Conservation (phyloP, 2,113 vertebrate genomes). For the Amblyopsis rosae region DNA sequence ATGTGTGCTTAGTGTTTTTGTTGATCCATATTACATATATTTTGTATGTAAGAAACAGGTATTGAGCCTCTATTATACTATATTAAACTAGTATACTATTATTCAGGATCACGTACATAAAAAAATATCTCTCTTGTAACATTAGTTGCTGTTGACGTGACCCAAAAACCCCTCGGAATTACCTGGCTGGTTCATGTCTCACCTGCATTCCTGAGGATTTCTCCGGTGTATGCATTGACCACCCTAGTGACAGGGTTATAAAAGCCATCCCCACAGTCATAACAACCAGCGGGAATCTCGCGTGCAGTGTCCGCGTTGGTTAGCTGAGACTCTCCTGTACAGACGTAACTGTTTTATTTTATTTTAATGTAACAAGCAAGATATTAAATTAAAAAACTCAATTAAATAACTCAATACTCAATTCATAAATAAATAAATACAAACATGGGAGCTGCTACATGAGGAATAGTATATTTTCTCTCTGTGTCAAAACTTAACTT, state of each 20-base stretch:
- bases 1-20: too few relatives aligned
- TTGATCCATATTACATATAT: too few relatives aligned
- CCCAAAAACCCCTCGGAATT: not conserved
- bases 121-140: too few relatives aligned
- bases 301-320: constrained; percentile 82
- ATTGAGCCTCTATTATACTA: too few relatives aligned
- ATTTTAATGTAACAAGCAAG: not conserved
- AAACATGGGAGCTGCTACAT: not conserved
- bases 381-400: not conserved
- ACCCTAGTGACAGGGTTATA: constrained; percentile 84
- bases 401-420: not conserved
- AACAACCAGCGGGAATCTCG: constrained; percentile 83
- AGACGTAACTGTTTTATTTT: not conserved
- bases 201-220: constrained; percentile 91
- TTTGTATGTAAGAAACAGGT: too few relatives aligned
- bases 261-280: constrained; percentile 94
- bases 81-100: too few relatives aligned
- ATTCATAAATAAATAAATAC: not conserved
- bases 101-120: too few relatives aligned
- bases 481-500: too few relatives aligned
- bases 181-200: constrained; percentile 33
- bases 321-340: constrained; percentile 84
- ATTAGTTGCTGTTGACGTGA: not conserved
- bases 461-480: not conserved
- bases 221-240: constrained; percentile 76